Conservation (phyloP, 2,113 vertebrate genomes). For the Apodemus speciosus region DNA sequence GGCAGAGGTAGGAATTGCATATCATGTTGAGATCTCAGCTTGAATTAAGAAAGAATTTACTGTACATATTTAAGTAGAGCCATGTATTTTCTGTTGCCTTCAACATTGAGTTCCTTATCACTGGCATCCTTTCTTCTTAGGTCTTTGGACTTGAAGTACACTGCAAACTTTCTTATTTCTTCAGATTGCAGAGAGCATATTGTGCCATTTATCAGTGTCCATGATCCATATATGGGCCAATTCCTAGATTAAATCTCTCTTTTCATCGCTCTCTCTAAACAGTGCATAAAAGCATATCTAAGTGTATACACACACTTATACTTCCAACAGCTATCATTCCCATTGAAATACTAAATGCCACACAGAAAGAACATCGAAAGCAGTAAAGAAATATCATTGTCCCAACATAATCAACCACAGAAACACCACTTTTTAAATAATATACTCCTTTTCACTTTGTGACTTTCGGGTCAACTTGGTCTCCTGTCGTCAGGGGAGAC, state of each 20-base stretch:
- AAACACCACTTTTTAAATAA: neutral
- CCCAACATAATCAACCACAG: neutral
- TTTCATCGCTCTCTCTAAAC: neutral
- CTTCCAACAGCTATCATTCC: neutral
- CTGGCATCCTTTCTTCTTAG: neutral
- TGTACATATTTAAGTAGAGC: neutral
- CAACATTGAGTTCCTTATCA: neutral
- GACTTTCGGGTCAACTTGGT: neutral
- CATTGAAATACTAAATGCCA: neutral
- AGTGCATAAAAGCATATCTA: no score
- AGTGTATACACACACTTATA: neutral
- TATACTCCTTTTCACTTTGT: neutral
- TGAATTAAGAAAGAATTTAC: neutral
- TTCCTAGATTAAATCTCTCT: neutral
- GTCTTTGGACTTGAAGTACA: neutral
- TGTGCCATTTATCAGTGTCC: neutral
- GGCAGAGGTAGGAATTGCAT: neutral
- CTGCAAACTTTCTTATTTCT: neutral
- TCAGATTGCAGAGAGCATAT: neutral
- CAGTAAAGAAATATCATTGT: neutral
- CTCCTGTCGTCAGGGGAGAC: neutral
- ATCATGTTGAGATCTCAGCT: neutral
- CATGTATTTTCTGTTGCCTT: neutral
- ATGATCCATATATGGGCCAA: neutral
- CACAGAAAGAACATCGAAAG: neutral